Percentiles rank a stretch among this genome's conserved stretches.
Conservation (phyloP, 2,888 invertebrate genomes). For the Clostera curtula region DNA sequence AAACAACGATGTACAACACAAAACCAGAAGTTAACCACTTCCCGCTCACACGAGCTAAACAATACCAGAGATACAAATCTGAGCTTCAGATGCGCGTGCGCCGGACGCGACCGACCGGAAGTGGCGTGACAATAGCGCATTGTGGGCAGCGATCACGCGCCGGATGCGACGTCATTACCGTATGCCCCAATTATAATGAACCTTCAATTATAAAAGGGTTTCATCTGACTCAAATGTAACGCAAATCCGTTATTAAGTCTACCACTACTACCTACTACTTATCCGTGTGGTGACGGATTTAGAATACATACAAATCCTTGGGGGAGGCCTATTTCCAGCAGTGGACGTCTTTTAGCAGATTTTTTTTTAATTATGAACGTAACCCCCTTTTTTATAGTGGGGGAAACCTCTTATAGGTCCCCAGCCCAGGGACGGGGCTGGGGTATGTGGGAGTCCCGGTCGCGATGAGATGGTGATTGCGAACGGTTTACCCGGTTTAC, state of each 20-base stretch:
- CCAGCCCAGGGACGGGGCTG: too few species aligned
- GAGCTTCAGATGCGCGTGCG: conserved; percentile 28
- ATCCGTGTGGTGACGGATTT: background rate
- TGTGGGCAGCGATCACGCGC: conserved; percentile 52
- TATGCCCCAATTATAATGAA: conserved; percentile 27
- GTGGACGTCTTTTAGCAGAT: too few species aligned
- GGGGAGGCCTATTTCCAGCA: too few species aligned
- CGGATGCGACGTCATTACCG: conserved; percentile 39
- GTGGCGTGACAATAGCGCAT: conserved; percentile 60
- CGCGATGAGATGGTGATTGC: too few species aligned
- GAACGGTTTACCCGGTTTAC: too few species aligned
- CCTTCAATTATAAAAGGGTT: conserved; percentile 10
- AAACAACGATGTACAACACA: too few species aligned
- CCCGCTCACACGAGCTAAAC: conserved; percentile 17
- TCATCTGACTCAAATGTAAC: background rate
- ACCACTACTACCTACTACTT: background rate
- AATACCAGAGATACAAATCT: conserved; percentile 22
- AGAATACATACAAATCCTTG: too few species aligned
- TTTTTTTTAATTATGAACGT: too few species aligned
- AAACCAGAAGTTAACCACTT: background rate
- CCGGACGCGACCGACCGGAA: conserved; percentile 49
- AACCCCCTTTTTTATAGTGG: too few species aligned
- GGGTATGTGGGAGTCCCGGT: too few species aligned
- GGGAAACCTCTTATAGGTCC: too few species aligned
- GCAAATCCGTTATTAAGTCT: background rate